Percentiles rank a stretch among this genome's conserved stretches.
Evolutionary conservation across 2,888 invertebrate genomes (phyloP).

Genomic region (Sminthurides aquaticus): DNA sequence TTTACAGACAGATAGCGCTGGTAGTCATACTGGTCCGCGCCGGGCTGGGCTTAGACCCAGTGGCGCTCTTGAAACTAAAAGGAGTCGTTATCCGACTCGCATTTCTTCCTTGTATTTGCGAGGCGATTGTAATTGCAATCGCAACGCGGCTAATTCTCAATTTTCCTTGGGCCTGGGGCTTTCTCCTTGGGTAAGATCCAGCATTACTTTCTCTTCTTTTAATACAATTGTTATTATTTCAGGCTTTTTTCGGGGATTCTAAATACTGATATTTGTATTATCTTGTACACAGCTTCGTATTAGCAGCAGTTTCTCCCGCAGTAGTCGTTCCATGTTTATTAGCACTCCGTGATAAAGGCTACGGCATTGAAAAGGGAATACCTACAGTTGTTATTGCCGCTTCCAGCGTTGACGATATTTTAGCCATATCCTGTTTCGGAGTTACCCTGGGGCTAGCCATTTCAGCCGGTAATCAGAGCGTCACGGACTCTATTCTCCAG

Average conservation of each 20-base stretch:
- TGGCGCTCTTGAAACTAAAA: constrained; percentile 54
- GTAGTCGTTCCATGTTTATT: constrained; percentile 65
- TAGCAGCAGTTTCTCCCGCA: constrained; percentile 66
- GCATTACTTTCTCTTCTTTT: background rate
- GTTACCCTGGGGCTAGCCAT: constrained; percentile 60
- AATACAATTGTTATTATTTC: background rate
- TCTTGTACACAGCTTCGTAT: constrained; percentile 54
- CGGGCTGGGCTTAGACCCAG: constrained; percentile 58
- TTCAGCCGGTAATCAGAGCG: constrained; percentile 49
- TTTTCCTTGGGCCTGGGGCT: constrained; percentile 58
- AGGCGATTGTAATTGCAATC: constrained; percentile 52
- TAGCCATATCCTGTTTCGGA: constrained; percentile 66
- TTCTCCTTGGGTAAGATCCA: constrained; percentile 51
- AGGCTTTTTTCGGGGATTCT: no score
- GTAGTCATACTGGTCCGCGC: constrained; percentile 60
- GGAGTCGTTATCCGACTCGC: constrained; percentile 54
- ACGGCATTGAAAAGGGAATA: constrained; percentile 65
- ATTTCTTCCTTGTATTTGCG: constrained; percentile 55
- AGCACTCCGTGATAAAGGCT: constrained; percentile 55
- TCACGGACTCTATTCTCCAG: constrained; percentile 22
- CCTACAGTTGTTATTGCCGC: constrained; percentile 66
- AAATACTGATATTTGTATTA: background rate
- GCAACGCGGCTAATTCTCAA: constrained; percentile 53
- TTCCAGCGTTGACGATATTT: constrained; percentile 65
- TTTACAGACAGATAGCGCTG: constrained; percentile 55